Base-by-base conservation (phyloP, 2,797 vertebrate species). In the Aeoliscus strigatus region DNA sequence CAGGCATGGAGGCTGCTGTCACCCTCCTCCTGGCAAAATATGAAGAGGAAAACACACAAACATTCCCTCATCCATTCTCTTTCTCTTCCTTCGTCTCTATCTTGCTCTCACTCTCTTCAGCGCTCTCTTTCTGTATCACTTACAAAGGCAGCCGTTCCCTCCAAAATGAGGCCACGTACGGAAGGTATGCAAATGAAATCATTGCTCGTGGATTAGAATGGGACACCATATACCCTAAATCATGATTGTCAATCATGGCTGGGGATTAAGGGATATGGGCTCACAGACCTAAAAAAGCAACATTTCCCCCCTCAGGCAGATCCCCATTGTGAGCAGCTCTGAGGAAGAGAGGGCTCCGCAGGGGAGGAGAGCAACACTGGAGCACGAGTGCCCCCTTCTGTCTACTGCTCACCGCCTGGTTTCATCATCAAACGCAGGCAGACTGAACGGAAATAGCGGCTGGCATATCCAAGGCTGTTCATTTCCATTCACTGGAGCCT, bases 241-340 rank as follows among this genome's bases (percentile, higher is more conserved):
- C 94, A 95, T 90, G 91, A 98, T 97, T 97, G 94, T 98, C 96
- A 98, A 96, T 98, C 96, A 97, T 94, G 90, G 88, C 89, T 88
- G 90, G 83, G 95, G 94, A 98, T 98, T 97, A 98, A 96, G 91
- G 93, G 94, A 98, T 96, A 94, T 91, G 92, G 92, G 92, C 92
- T 94, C 93, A 92, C 93, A 97, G 94, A 93, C 89, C 92, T 93
- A 94, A 97, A 95, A 97, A 96, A 94, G 92, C 91, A 93, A 93
- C 90, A 91, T 91, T 91, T 90, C 90, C 92, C 90, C 93, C 94
- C 91, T 75, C 90, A 88, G 93, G 94, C 92, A 93, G 91, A 91
- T 91, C 92, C 92, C 93, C 91, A 95, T 92, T 93, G 93, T 89
- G 90, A 93, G 66, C 84, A 89, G 88, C 87, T 92, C 84, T 71